These are phyloP conservation scores for Platorchestia sp. DNA, from an alignment of 1,140 invertebrate genomes.

Conservation along the genomic window DNA sequence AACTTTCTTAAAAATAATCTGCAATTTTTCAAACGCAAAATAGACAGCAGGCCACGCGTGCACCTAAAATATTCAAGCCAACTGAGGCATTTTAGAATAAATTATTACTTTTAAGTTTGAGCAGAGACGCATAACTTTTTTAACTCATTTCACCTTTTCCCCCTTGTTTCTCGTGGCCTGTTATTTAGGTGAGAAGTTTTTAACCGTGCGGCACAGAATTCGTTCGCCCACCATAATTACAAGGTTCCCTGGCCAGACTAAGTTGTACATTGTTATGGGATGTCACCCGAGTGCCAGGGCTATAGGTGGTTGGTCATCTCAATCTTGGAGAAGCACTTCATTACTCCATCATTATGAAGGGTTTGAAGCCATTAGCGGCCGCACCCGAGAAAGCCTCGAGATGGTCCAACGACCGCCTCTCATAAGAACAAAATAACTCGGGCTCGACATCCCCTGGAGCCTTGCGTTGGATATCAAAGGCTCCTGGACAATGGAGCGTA, in stretches of 20 bases:
- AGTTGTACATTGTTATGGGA: background rate
- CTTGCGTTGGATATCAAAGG: constrained; percentile 53
- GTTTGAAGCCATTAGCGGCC: background rate
- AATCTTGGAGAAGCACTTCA: constrained; percentile 29
- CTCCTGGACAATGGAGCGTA: constrained; percentile 57
- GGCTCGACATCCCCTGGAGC: background rate
- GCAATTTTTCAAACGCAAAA: no score
- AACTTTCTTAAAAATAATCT: no score
- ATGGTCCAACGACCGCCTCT: background rate
- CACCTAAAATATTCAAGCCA: no score
- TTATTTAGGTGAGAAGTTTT: background rate
- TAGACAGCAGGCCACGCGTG: no score
- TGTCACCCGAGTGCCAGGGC: background rate
- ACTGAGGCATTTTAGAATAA: no score
- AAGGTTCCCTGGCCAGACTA: background rate
- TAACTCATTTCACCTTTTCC: background rate
- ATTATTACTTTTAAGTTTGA: no score
- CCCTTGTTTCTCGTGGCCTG: background rate
- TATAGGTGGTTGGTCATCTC: background rate
- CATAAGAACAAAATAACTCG: background rate
- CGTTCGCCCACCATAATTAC: background rate
- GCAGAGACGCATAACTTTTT: no score
- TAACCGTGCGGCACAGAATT: background rate
- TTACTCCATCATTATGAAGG: constrained; percentile 23
- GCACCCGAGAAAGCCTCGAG: background rate